phyloP scores from a whole-genome alignment of 2,797 vertebrate species.

The Anguilla obscura region DNA sequence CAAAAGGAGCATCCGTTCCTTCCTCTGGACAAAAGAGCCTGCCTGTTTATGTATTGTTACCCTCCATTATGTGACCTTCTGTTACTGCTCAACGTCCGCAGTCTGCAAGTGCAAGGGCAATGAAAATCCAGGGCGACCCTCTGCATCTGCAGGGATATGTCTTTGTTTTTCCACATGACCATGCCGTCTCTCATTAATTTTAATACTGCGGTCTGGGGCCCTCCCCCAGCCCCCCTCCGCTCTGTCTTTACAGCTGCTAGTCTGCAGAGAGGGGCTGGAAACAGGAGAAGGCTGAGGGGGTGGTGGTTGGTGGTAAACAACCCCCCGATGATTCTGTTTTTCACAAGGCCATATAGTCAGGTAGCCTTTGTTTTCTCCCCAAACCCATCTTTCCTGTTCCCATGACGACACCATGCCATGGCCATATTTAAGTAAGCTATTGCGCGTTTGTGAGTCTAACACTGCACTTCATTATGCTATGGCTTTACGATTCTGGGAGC shows the following conservation, averaged over 20 bases:
- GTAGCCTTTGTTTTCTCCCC: neutral
- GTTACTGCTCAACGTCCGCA: slow-evolving; percentile 3
- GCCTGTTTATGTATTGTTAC: slow-evolving; percentile 31
- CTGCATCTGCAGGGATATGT: slow-evolving; percentile 45
- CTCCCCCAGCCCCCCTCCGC: slow-evolving; percentile 35
- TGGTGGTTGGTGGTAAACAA: slow-evolving; percentile 3
- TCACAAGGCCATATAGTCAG: neutral
- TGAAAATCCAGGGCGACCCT: slow-evolving; percentile 20
- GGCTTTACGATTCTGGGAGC: neutral
- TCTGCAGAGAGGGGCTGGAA: slow-evolving; percentile 51
- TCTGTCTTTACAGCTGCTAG: slow-evolving; percentile 35
- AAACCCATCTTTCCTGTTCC: neutral
- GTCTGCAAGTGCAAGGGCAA: neutral
- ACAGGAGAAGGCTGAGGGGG: slow-evolving; percentile 46
- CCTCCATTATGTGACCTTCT: slow-evolving; percentile 36
- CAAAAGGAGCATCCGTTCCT: slow-evolving; percentile 18
- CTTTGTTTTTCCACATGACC: slow-evolving; percentile 53
- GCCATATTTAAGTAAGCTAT: neutral
- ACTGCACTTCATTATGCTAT: neutral
- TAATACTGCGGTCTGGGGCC: slow-evolving; percentile 37
- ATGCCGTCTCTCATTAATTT: slow-evolving; percentile 45
- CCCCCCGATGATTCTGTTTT: neutral
- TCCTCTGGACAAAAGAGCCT: slow-evolving; percentile 28
- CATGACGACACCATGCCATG: neutral
- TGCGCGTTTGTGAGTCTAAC: neutral